Base-by-base conservation (phyloP, 2,113 vertebrate species). In the Peromyscus maniculatus region DNA sequence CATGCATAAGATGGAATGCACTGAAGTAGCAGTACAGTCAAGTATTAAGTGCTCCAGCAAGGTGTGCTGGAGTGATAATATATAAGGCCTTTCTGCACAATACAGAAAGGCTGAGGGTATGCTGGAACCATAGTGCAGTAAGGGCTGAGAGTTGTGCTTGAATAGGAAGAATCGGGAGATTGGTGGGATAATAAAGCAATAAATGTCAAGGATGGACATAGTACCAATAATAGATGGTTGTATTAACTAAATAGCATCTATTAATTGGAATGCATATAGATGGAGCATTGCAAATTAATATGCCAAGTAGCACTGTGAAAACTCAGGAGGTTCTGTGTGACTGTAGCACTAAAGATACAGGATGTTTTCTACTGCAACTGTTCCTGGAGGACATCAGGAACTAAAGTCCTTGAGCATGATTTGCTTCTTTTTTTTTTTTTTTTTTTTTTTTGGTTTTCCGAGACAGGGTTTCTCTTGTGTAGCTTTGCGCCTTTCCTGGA, bases 191-290 rank as follows among this genome's bases (percentile, higher is more conserved):
- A 9, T 67, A 52, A 82, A 93, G 96, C 93, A 72, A 59, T 95
- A 72, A 91, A 67, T 89, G 71, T 95, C 92, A 66, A 80, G 84
- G 88, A 52, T 88, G 28, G 19, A 88, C 77, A 46, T n/a, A 8
- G 52, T 59, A 86, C 62, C 66, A 59, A 3, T 93, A 64, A 93
- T 77, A 66, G 87, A 94, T 67, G 59, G 80, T 88, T 66, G 82
- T 95, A 92, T 87, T 96, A 96, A 71, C 91, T 97, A 97, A 95
- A 96, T 97, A 94, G 94, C 94, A 91, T 52, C 93, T 83, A 46
- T 49, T 57, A 92, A 9, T 62, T 43, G 1, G 0, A 72, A 79
- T 31, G 82, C 82, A 5, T 17, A 72, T 59, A n/a, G 72, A 94
- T 93, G 94, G 95, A 91, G 26, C 49, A 62, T 92, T 89, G 87